phyloP scores from a whole-genome alignment of 1,140 invertebrate species.

The Leptinotarsa defecta region DNA sequence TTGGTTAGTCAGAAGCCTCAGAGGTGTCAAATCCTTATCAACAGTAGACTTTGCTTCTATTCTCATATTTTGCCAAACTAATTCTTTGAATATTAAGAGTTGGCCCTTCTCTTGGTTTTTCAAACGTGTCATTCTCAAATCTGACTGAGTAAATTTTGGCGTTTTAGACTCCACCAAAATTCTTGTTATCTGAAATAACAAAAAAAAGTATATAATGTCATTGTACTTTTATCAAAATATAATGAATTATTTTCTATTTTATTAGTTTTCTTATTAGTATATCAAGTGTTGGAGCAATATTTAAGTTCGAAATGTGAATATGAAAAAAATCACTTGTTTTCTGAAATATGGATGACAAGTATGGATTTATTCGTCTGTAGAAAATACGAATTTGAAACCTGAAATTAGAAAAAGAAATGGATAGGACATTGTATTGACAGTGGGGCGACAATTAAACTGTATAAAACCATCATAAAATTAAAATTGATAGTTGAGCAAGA shows the following conservation, averaged over 20 bases:
- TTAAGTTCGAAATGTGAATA: too few species aligned
- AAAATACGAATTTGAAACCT: too few species aligned
- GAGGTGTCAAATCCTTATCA: constrained; percentile 81
- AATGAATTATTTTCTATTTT: not conserved
- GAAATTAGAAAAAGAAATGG: too few species aligned
- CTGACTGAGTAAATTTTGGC: constrained; percentile 83
- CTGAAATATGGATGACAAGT: too few species aligned
- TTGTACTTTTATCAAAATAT: not conserved
- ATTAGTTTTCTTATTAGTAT: too few species aligned
- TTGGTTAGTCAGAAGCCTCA: constrained; percentile 92
- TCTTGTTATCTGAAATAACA: constrained; percentile 73
- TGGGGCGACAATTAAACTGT: too few species aligned
- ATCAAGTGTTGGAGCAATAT: too few species aligned
- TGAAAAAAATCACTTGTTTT: too few species aligned
- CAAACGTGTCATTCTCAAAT: constrained; percentile 85
- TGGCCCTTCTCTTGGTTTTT: constrained; percentile 88
- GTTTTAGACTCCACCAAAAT: constrained; percentile 91
- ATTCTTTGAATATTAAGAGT: constrained; percentile 95
- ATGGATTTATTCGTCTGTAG: too few species aligned
- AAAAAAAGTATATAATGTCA: constrained; percentile 1
- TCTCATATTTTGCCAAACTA: constrained; percentile 94
- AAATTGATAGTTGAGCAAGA: too few species aligned
- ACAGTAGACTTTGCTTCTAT: constrained; percentile 89
- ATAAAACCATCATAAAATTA: too few species aligned
- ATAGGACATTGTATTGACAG: too few species aligned